These are phyloP conservation scores for Coleophora deauratella DNA, from an alignment of 2,888 invertebrate species.

Conservation along the genomic window DNA sequence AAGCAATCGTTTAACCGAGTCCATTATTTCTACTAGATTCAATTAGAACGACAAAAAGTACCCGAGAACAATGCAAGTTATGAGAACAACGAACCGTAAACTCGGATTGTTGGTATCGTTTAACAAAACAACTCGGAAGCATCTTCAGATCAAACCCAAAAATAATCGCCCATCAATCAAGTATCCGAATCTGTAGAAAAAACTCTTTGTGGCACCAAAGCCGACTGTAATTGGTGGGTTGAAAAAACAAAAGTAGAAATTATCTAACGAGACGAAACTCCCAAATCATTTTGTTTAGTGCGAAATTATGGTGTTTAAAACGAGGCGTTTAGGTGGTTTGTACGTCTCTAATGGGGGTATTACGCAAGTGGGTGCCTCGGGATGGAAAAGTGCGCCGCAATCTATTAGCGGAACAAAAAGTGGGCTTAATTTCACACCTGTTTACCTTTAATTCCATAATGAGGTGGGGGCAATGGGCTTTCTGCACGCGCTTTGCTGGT, in stretches of 20 bases:
- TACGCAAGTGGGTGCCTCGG: conserved; percentile 52
- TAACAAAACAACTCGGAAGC: conserved; percentile 59
- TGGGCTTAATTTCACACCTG: conserved; percentile 71
- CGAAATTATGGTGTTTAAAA: conserved; percentile 69
- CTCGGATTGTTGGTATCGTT: conserved; percentile 32
- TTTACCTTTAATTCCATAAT: conserved; percentile 68
- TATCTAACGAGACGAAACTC: conserved; percentile 64
- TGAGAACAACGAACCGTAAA: conserved; percentile 33
- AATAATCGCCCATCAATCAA: conserved; percentile 70
- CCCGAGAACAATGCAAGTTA: conserved; percentile 32
- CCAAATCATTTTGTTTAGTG: conserved; percentile 69
- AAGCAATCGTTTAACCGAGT: conserved; percentile 15
- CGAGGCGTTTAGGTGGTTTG: conserved; percentile 61
- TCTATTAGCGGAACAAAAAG: conserved; percentile 65
- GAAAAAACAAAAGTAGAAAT: conserved; percentile 70
- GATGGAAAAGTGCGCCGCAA: conserved; percentile 52
- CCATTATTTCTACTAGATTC: conserved; percentile 20
- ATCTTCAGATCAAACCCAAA: conserved; percentile 54
- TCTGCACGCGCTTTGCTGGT: conserved; percentile 44
- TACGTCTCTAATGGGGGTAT: conserved; percentile 55
- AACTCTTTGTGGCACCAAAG: conserved; percentile 51
- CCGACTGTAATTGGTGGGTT: conserved; percentile 52
- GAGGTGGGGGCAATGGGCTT: conserved; percentile 48
- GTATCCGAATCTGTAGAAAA: conserved; percentile 40
- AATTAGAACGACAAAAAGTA: conserved; percentile 30